Evolutionary conservation across 2,797 vertebrate species (phyloP), one percentile per base, ranked within the genome.

Genomic region (Tenualosa thibaudeaui): DNA sequence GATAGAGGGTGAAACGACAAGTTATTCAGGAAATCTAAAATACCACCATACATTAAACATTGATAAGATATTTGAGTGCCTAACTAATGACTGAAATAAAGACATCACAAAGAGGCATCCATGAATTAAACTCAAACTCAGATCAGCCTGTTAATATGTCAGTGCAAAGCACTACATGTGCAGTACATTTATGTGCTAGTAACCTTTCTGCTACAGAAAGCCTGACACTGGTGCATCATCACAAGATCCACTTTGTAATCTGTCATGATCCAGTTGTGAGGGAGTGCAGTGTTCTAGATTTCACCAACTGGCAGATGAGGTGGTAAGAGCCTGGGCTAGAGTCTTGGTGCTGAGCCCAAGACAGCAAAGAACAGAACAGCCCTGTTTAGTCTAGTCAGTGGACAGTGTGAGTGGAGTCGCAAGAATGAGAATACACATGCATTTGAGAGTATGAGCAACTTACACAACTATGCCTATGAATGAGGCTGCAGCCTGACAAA

Each of bases 221-320:
- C 60, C 60, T 65, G 24, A 3, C 68, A 40, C 65, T 31, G 82
- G 24, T 24, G 43, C 12, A n/a, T 65, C 54, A 56, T 43, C 24
- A 40, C 49, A 81, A 19, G 56, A 43, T 46, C n/a, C 26, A 31
- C 40, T 56, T 54, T 68, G 7, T 49, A 65, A 49, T 53, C 22
- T 82, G 49, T 12, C 12, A 56, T 65, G 71, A 10, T 50, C 50
- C n/a, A 53, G 81, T 85, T 43, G 71, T 75, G 62, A 53, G 85
- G 51, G 75, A 81, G 75, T 83, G 85, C 24, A 58, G 58, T 81
- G 71, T 86, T 75, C 81, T 85, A 60, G 82, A 86, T 68, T 82
- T 81, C 71, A 15, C 56, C 81, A 65, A 56, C 62, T 86, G 83
- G 84, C 85, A 60, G 15, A 37, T 43, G 82, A 19, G 60, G 75